Percentiles rank a stretch among this genome's conserved stretches.
Evolutionary conservation across 2,797 vertebrate genomes (phyloP).

Genomic region (Leptoclinus maculatus): DNA sequence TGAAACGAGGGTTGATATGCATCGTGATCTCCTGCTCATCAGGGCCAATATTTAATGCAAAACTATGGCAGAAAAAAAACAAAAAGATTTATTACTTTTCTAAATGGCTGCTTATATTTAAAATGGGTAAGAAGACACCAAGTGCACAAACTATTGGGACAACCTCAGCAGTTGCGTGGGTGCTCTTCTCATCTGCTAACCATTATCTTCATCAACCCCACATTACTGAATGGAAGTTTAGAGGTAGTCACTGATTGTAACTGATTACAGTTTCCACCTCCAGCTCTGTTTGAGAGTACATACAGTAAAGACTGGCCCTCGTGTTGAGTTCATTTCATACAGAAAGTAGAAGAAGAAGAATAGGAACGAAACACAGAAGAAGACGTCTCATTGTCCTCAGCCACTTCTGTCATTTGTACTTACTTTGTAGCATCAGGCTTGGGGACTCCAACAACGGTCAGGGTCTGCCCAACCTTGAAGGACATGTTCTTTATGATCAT

Average conservation of each 20-base stretch:
- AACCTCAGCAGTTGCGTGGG: not conserved
- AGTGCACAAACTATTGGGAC: not conserved
- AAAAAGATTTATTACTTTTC: not conserved
- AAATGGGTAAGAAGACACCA: not conserved
- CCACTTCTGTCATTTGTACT: constrained; percentile 32
- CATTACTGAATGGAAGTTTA: not conserved
- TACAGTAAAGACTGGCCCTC: not conserved
- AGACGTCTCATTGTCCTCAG: not conserved
- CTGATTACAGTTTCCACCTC: constrained; percentile 1
- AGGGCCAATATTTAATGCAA: constrained; percentile 80
- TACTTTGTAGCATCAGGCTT: constrained; percentile 74
- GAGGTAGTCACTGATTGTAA: not conserved
- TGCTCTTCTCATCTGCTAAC: constrained; percentile 8
- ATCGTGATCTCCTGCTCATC: constrained; percentile 72
- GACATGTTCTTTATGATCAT: constrained; percentile 83
- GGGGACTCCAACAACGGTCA: constrained; percentile 77
- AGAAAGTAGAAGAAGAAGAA: not conserved
- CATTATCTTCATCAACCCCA: not conserved
- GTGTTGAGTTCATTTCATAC: not conserved
- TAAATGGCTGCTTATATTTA: not conserved
- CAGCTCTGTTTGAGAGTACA: not conserved
- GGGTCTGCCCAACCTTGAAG: constrained; percentile 83
- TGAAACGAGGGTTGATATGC: constrained; percentile 85
- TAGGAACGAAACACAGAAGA: not conserved
- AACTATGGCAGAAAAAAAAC: constrained; percentile 64